These are phyloP conservation scores for Agrochola circellaris DNA, from an alignment of 2,888 invertebrate genomes.

Conservation along the genomic window DNA sequence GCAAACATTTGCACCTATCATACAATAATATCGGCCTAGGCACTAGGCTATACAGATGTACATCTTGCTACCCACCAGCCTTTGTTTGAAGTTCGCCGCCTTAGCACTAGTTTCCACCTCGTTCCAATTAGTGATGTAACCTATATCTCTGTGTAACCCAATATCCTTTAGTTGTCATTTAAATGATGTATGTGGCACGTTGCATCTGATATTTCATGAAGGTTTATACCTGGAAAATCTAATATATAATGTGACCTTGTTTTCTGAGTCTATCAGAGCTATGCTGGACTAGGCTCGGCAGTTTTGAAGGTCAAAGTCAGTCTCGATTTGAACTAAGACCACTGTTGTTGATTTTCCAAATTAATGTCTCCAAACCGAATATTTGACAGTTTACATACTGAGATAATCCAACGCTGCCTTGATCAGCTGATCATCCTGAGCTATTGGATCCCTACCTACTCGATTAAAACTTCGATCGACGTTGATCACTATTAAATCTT, in stretches of 20 bases:
- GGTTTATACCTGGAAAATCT: not conserved
- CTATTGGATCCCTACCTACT: not conserved
- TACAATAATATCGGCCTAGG: not conserved
- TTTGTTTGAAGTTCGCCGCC: not conserved
- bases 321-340: not conserved
- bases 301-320: not conserved
- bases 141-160: not conserved
- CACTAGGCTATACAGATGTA: not conserved
- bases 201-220: not conserved
- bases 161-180: constrained; percentile 4
- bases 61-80: not conserved
- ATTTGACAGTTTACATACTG: not conserved
- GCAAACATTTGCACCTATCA: too few species aligned
- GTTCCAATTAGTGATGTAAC: constrained; percentile 20
- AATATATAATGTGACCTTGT: not conserved
- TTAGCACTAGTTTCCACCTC: not conserved
- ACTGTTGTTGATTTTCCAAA: not conserved
- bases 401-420: not conserved
- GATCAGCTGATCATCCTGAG: not conserved
- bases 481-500: not conserved
- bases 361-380: not conserved
- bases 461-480: not conserved
- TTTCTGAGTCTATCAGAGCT: not conserved
- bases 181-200: not conserved
- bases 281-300: not conserved